These are phyloP conservation scores for Nasua narica DNA, from an alignment of 2,797 vertebrate genomes.

Conservation along the genomic window DNA sequence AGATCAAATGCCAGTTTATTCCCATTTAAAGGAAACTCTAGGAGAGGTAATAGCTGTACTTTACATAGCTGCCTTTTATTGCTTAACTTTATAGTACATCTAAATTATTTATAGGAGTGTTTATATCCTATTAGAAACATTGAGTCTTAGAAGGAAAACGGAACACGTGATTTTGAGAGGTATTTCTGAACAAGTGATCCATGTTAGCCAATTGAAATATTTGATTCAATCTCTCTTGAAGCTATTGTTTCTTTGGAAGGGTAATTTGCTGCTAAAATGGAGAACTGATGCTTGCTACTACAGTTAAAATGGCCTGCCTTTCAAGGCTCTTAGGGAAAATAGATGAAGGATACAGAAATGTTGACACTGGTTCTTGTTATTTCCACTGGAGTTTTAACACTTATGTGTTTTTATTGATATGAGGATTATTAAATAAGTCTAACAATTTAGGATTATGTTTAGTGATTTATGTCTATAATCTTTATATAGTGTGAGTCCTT, in stretches of 20 bases:
- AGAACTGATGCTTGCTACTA: neutral
- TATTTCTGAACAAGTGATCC: neutral
- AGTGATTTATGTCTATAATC: neutral
- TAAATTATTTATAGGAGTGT: neutral
- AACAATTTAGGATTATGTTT: neutral
- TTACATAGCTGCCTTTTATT: neutral
- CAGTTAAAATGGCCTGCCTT: neutral
- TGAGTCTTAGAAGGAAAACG: neutral
- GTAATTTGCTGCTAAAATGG: constrained; percentile 20
- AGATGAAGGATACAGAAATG: neutral
- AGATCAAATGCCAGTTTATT: neutral
- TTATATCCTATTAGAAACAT: neutral
- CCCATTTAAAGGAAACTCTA: neutral
- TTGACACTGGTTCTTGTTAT: neutral
- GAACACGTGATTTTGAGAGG: neutral
- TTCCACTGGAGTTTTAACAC: constrained; percentile 8
- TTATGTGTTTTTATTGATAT: constrained; percentile 3
- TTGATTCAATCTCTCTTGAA: neutral
- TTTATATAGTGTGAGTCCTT: neutral
- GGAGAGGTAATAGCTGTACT: neutral
- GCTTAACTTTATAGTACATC: neutral
- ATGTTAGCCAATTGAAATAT: neutral
- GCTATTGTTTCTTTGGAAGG: neutral
- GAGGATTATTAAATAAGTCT: constrained; percentile 34
- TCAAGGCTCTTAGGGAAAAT: neutral